phyloP scores from a whole-genome alignment of 2,113 vertebrate species.

The Chamaetylas fuelleborni region DNA sequence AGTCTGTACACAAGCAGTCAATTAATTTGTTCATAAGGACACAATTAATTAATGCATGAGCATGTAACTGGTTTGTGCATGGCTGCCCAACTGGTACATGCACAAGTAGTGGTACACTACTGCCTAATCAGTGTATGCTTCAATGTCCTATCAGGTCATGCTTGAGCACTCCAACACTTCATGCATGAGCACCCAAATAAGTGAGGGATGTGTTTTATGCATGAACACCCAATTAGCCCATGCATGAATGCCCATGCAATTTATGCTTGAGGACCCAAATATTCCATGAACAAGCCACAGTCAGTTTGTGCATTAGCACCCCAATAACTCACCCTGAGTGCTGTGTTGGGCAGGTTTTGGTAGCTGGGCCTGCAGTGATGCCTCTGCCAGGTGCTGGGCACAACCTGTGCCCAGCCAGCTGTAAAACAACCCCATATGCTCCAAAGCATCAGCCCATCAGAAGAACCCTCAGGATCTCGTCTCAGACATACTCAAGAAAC shows the following conservation, averaged over 20 bases:
- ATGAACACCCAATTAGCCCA: background rate
- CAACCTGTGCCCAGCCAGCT: background rate
- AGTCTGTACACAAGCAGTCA: background rate
- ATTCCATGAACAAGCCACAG: background rate
- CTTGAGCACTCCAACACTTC: background rate
- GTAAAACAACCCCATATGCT: background rate
- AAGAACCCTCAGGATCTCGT: background rate
- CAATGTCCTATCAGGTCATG: background rate
- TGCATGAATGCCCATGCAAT: background rate
- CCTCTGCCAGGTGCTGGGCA: background rate
- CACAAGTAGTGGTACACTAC: background rate
- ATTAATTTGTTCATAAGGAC: background rate
- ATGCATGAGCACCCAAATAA: background rate
- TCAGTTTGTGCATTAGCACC: background rate
- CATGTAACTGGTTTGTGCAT: background rate
- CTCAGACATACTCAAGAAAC: background rate
- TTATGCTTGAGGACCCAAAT: background rate
- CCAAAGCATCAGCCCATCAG: background rate
- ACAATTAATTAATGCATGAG: background rate
- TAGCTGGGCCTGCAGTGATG: background rate
- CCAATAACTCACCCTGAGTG: fast-evolving
- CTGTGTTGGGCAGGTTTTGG: fast-evolving
- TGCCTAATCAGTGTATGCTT: background rate
- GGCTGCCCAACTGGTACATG: background rate
- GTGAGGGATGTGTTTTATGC: too few relatives aligned